Percentiles rank a stretch among this genome's conserved stretches.
Evolutionary conservation across 2,888 invertebrate species (phyloP).

Genomic region (Callyntrura guangdongensis): DNA sequence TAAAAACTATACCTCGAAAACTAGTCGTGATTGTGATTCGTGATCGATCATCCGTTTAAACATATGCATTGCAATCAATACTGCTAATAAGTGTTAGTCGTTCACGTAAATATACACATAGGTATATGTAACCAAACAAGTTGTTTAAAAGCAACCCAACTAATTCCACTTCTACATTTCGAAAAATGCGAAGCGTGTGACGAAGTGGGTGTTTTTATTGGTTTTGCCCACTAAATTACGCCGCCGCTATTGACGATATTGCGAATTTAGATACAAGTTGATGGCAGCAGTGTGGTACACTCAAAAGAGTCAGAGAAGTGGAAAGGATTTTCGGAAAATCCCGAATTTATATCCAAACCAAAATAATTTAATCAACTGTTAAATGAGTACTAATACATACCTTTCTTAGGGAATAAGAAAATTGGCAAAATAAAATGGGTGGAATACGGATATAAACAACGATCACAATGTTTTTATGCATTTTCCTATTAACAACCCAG

Average conservation of each 20-base stretch:
- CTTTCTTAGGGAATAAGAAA: not conserved
- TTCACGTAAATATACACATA: no score
- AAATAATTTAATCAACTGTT: conserved; percentile 36
- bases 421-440: conserved; percentile 18
- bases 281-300: no score
- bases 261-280: no score
- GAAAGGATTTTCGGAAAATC: conserved; percentile 22
- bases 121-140: no score
- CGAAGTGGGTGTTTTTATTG: conserved; percentile 28
- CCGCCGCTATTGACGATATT: not conserved
- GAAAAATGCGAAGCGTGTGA: not conserved
- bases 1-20: no score
- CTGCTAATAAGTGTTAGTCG: no score
- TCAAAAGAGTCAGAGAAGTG: no score
- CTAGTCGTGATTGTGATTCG: no score
- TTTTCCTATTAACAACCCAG: not conserved
- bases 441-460: conserved; percentile 24
- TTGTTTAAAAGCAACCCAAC: not conserved
- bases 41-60: no score
- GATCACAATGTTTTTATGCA: conserved; percentile 31
- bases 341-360: conserved; percentile 6
- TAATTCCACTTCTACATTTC: not conserved
- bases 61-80: no score
- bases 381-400: not conserved
- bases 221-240: conserved; percentile 15